Conservation (phyloP, 2,113 vertebrate species). For the Psittacula cyanocephala region DNA sequence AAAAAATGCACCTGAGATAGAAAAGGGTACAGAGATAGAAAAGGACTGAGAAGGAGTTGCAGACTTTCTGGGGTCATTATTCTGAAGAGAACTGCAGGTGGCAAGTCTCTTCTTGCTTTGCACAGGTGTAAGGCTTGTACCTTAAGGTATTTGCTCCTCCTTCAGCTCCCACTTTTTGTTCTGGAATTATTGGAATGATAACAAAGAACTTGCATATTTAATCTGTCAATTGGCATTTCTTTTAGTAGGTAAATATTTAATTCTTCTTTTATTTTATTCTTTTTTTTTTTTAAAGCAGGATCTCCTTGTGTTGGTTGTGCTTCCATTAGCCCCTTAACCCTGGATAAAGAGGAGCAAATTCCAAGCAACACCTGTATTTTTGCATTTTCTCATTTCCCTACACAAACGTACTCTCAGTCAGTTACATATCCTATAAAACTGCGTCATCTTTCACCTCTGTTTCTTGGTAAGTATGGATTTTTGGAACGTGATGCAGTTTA, state of each 20-base stretch:
- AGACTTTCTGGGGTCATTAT: neutral
- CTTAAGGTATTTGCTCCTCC: neutral
- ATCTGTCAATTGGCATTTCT: neutral
- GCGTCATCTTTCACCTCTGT: neutral
- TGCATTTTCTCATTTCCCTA: slow-evolving; percentile 50
- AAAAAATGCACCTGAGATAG: neutral
- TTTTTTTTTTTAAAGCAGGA: neutral
- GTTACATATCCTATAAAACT: neutral
- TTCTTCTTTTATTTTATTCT: neutral
- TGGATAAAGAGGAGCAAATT: slow-evolving; percentile 36
- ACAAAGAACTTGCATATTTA: slow-evolving; percentile 36
- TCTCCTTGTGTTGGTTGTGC: neutral
- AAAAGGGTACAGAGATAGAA: neutral
- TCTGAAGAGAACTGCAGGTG: neutral
- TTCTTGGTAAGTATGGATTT: neutral
- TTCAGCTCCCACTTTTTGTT: neutral
- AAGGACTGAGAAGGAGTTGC: neutral
- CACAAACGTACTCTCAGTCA: neutral
- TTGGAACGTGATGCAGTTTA: neutral
- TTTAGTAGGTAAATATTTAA: slow-evolving; percentile 44
- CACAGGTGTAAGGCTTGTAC: slow-evolving; percentile 7
- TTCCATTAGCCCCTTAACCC: slow-evolving; percentile 32
- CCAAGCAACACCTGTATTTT: slow-evolving; percentile 29
- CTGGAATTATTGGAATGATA: slow-evolving; percentile 44
- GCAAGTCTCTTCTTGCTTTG: neutral